phyloP scores from a whole-genome alignment of 2,888 invertebrate species.

The Eupithecia dodoneata region DNA sequence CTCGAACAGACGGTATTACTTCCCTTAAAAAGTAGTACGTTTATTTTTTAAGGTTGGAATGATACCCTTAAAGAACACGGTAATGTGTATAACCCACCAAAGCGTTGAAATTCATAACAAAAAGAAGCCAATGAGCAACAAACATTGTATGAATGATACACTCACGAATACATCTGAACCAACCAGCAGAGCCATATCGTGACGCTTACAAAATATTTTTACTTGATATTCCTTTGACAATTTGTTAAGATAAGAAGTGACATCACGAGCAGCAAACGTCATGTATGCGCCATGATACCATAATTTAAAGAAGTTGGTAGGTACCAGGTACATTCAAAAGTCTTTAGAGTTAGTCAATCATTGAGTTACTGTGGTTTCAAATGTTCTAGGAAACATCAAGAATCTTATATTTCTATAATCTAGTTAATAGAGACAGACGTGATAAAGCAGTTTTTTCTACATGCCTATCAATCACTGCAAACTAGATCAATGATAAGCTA shows the following conservation, averaged over 20 bases:
- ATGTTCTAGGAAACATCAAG: background rate
- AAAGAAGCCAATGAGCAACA: background rate
- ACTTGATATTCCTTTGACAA: background rate
- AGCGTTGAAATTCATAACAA: background rate
- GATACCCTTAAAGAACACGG: background rate
- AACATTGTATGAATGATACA: background rate
- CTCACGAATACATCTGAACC: background rate
- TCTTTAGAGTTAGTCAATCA: background rate
- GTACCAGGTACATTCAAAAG: too few species aligned
- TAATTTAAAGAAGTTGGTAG: background rate
- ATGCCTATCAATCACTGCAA: conserved; percentile 6
- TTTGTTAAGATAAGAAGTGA: background rate
- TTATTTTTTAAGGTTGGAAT: background rate
- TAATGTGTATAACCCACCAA: background rate
- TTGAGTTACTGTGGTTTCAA: background rate
- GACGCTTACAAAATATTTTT: background rate
- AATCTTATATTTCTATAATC: background rate
- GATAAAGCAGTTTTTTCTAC: conserved; percentile 2
- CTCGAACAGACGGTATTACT: background rate
- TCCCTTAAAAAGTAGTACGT: too few species aligned
- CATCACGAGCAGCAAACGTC: background rate
- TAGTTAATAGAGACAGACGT: background rate
- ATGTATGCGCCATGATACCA: background rate
- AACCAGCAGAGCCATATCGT: background rate
- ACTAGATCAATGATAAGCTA: conserved; percentile 6